Percentiles rank a stretch among this genome's conserved stretches.
Conservation (phyloP, 2,797 vertebrate species). For the Poeciliopsis infans region DNA sequence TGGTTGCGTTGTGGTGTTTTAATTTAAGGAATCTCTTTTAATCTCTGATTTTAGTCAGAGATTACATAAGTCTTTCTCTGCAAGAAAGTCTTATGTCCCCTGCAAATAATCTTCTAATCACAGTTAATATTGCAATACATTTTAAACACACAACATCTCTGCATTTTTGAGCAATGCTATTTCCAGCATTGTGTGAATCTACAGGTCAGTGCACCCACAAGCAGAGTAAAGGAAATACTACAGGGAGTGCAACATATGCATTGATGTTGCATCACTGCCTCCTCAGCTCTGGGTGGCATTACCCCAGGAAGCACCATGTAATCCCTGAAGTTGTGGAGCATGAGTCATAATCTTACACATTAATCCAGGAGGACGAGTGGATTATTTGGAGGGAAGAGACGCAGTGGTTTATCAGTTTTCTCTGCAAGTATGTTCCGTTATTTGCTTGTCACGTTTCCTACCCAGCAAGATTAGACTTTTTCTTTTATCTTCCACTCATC, state of each 20-base stretch:
- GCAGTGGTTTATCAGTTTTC: constrained; percentile 10
- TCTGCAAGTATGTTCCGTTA: neutral
- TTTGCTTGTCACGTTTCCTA: constrained; percentile 1
- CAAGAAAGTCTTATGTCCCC: neutral
- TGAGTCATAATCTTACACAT: constrained; percentile 51
- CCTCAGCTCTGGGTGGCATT: constrained; percentile 9
- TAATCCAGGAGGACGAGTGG: constrained; percentile 59
- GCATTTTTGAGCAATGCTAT: neutral
- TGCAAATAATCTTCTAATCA: neutral
- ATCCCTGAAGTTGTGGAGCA: constrained; percentile 51
- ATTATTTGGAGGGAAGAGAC: constrained; percentile 40
- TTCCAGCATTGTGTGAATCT: neutral
- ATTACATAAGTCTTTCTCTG: neutral
- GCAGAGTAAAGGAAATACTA: neutral
- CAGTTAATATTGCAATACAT: neutral
- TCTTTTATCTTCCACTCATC: constrained; percentile 23
- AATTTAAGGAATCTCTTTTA: neutral
- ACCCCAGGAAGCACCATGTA: constrained; percentile 35
- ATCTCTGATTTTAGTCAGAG: neutral
- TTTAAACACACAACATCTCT: neutral
- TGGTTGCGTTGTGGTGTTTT: neutral
- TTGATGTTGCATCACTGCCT: neutral
- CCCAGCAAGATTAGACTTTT: constrained; percentile 13
- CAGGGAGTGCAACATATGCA: neutral
- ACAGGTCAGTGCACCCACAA: neutral